Percentiles rank a stretch among this genome's conserved stretches.
Conservation (phyloP, 2,797 vertebrate species). For the Kryptolebias ocellatus region DNA sequence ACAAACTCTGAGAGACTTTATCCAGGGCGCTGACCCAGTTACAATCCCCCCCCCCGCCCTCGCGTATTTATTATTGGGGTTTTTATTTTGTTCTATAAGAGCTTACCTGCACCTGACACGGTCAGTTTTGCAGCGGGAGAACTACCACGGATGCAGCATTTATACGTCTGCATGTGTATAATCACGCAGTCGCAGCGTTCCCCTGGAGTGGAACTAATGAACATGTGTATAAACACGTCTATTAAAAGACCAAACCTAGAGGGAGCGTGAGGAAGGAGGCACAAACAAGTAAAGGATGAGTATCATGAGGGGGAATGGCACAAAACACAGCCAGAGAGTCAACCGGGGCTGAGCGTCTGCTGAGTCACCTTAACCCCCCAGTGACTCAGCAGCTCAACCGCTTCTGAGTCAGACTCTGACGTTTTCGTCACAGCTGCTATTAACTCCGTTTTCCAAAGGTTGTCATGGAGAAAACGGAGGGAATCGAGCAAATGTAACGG, state of each 20-base stretch:
- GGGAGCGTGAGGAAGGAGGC: background rate
- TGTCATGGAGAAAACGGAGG: too few species aligned
- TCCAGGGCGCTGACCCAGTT: slow-evolving; percentile 29
- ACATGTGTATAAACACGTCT: slow-evolving; percentile 3
- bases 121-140: slow-evolving; percentile 1
- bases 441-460: too few species aligned
- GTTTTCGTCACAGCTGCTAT: slow-evolving; percentile 18
- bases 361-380: slow-evolving; percentile 44
- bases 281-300: background rate
- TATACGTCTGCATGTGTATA: slow-evolving; percentile 35
- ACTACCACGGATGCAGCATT: background rate
- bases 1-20: slow-evolving; percentile 6
- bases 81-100: background rate
- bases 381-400: slow-evolving; percentile 56
- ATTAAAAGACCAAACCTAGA: slow-evolving; percentile 33
- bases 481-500: too few species aligned
- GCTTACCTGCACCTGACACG: slow-evolving; percentile 21
- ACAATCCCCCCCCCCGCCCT: background rate
- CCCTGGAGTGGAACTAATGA: slow-evolving; percentile 5
- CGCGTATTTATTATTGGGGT: background rate
- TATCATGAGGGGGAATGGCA: background rate
- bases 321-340: slow-evolving; percentile 1
- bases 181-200: slow-evolving; percentile 7
- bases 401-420: slow-evolving; percentile 24
- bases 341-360: slow-evolving; percentile 31